Base-by-base conservation (phyloP, 2,113 vertebrate species). In the Corynorhinus townsendii region DNA sequence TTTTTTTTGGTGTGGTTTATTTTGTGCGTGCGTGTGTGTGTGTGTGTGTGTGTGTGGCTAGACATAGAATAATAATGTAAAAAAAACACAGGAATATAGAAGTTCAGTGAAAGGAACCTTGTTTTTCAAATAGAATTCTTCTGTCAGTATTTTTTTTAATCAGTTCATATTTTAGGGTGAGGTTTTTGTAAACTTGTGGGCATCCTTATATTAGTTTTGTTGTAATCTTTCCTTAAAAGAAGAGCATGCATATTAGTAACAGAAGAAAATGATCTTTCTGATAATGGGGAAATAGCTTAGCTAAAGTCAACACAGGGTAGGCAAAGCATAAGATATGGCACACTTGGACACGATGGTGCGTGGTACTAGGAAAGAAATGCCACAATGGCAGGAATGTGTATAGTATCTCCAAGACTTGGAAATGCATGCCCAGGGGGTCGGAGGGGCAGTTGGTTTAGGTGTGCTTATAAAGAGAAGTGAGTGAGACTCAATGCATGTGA, bases 261-360 rank as follows among this genome's bases (percentile, higher is more conserved):
- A 87, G 54, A 3, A 30, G 33, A 38, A 77, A 82, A 26, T 19
- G 12, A 30, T 43, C 17, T 33, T 64, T 91, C 81, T 82, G n/a
- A 16, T 35, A n/a, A 56, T 11, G 8, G 11, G 11, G 19, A 40
- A 22, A 9, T 6, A 5, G 26, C 17, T 19, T 10, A n/a, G 9
- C 26, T 49, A 5, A 47, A 22, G 15, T 30, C 4, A 4, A 3
- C 35, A 16, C 10, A 69, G 22, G 0, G 0, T 54, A 38, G 38
- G 9, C 4, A 28, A 47, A 72, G 24, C 28, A 20, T 15, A 71
- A 33, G 30, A 9, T 1, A 24, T 11, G 2, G 19, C 12, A 33
- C 45, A 11, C n/a, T 38, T n/a, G 28, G 7, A 7, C 14, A 15
- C 2, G 24, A 26, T 28, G 17, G 5, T 24, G 5, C 19, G 2